Base-by-base conservation (phyloP, 2,113 vertebrate genomes). In the Gavia stellata region DNA sequence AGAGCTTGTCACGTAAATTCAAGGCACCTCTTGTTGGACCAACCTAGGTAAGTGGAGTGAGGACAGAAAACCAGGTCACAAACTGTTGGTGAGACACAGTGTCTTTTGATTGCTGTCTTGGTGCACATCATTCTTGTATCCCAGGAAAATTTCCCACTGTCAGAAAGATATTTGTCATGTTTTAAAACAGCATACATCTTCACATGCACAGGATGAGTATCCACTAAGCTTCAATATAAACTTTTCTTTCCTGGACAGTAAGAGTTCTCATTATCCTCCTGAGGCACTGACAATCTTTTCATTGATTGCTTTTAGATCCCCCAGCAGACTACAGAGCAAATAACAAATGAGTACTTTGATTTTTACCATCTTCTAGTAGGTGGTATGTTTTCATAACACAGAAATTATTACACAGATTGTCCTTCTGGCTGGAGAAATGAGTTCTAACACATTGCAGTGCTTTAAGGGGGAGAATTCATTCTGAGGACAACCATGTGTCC, bases 391-490 rank as follows among this genome's bases (percentile, higher is more conserved):
- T 89, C 56, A 55, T 92, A 92, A 92, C 61, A 29, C 63, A 89
- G 36, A 67, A 95, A 70, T 92, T 68, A 81, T 75, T 77, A 85
- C 49, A 53, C 40, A 88, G 74, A 88, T 95, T 89, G 68, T 85
- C 81, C 31, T 93, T 94, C 72, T 93, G 94, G 63, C 88, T 84
- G 81, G 17, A 90, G 91, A 90, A 97, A 92, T 59, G 55, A 90
- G 92, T 81, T 96, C 65, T 88, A 92, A 96, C 82, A 88, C 84
- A 75, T 6, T 86, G 62, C 36, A 21, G 62, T 44, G 62, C 81
- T 96, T 94, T 95, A 84, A 93, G 80, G 68, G 85, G 40, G 56
- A 81, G 73, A 97, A 93, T 72, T 95, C 17, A 6, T 78, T 96
- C 85, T 80, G 82, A 80, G 80, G 81, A 88, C 90, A 92, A 58